Conservation (phyloP, 2,888 invertebrate species). For the Podabrus alpinus region DNA sequence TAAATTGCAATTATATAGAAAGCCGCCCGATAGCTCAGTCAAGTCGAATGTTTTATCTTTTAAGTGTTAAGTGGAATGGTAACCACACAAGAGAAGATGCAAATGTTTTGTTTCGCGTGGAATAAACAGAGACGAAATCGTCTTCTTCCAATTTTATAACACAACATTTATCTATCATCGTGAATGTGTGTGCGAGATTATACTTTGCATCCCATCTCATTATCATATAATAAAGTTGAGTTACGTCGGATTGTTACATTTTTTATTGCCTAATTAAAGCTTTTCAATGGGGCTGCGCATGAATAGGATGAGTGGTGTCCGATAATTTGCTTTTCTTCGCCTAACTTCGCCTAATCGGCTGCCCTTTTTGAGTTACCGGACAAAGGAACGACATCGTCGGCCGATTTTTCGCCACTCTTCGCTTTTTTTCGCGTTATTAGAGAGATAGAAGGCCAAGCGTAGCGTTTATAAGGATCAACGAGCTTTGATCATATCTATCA, state of each 20-base stretch:
- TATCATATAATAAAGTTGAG: conserved; percentile 35
- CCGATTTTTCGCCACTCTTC: neutral
- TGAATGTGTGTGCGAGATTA: conserved; percentile 31
- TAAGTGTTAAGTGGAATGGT: conserved; percentile 32
- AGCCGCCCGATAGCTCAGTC: conserved; percentile 34
- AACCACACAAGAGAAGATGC: conserved; percentile 25
- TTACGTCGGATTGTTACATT: neutral
- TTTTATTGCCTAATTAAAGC: neutral
- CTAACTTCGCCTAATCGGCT: neutral
- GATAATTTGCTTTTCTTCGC: neutral
- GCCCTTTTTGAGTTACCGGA: neutral
- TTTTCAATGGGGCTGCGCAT: neutral
- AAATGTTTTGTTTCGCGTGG: conserved; percentile 5
- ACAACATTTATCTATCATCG: conserved; percentile 34
- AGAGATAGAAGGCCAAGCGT: neutral
- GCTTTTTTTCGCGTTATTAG: neutral
- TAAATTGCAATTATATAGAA: conserved; percentile 38
- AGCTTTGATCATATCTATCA: neutral
- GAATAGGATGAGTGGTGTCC: neutral
- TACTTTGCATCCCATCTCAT: conserved; percentile 35
- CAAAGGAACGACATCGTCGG: neutral
- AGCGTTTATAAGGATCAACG: neutral
- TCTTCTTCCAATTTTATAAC: neutral
- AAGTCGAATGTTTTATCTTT: conserved; percentile 34
- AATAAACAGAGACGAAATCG: conserved; percentile 17